Evolutionary conservation across 2,113 vertebrate species (phyloP), one percentile per base, ranked within the genome.

Genomic region (Drymodes brunneopygia): DNA sequence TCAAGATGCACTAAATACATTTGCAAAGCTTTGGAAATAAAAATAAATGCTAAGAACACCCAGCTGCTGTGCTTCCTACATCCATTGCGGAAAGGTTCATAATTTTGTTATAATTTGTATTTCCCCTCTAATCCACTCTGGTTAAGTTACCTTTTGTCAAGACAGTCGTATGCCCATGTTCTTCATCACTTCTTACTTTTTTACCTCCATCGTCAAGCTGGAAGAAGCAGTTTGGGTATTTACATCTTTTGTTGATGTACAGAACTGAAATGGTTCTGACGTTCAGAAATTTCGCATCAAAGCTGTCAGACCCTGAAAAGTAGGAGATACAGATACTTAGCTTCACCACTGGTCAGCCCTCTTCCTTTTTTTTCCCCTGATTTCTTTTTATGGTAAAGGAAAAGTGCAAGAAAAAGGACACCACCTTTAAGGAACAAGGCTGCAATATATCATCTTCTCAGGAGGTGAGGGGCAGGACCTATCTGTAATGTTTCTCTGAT

Each of bases 1-100:
- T 60, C 60, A 95, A 86, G 64, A 50, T 67, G 51, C n/a, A 42
- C 48, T 86, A 90, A 94, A 96, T 86, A 33, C 28, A 50, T 88
- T 82, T 77, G 16, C 5, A n/a, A 77, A 85, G 12, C 50, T 77
- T 65, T 54, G 58, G 38, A 88, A 83, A 81, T 35, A 2, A 77
- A 91, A 79, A 66, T 10, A 56, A 86, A 92, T 56, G 10, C 7
- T 66, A 57, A 64, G 8, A 75, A 12, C 21, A 42, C 58, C 25
- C 40, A 28, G 44, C 10, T 56, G 7, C 27, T 78, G 47, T 28
- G 5, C 5, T 81, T 79, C 11, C 42, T 53, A 27, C 18, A 66
- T 40, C 28, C 44, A 31, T 10, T 47, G 8, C 2, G 24, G 10
- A 67, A 86, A 84, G 3, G 8, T 60, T 64, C 14, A 16, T 65